These are phyloP conservation scores for Ichneumoninae sp. DNA, from an alignment of 2,888 invertebrate genomes.

Conservation along the genomic window DNA sequence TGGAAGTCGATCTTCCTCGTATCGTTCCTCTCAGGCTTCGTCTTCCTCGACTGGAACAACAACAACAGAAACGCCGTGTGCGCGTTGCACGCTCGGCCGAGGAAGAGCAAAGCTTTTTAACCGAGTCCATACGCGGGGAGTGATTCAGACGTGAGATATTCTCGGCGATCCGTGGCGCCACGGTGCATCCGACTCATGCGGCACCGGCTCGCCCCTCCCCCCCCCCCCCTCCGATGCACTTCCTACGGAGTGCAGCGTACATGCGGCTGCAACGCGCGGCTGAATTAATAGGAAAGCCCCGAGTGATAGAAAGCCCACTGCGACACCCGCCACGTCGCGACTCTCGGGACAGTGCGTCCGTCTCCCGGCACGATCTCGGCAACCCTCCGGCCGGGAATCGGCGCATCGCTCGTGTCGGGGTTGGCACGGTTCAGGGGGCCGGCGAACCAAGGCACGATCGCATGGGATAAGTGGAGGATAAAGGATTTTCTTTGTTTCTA, in stretches of 20 bases:
- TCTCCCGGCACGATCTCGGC: constrained; percentile 40
- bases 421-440: neutral
- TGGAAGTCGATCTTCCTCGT: constrained; percentile 21
- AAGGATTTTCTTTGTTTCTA: neutral
- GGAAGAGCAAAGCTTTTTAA: constrained; percentile 61
- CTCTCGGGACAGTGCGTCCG: constrained; percentile 38
- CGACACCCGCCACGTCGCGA: constrained; percentile 52
- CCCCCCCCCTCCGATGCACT: constrained; percentile 69
- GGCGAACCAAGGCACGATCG: neutral
- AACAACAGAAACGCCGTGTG: constrained; percentile 52
- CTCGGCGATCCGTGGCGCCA: constrained; percentile 80
- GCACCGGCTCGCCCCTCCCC: constrained; percentile 35
- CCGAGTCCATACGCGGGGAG: constrained; percentile 58
- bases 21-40: constrained; percentile 2
- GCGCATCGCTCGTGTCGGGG: constrained; percentile 28
- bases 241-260: constrained; percentile 70
- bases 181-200: constrained; percentile 74
- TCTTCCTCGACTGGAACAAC: constrained; percentile 48
- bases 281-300: constrained; percentile 67
- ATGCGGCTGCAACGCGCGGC: constrained; percentile 34
- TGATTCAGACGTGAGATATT: constrained; percentile 81
- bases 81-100: constrained; percentile 33
- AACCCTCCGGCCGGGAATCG: constrained; percentile 23
- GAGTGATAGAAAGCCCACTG: constrained; percentile 64
- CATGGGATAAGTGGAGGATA: neutral